These are phyloP conservation scores for Shinisaurus crocodilurus DNA, from an alignment of 2,113 vertebrate species.

Conservation along the genomic window DNA sequence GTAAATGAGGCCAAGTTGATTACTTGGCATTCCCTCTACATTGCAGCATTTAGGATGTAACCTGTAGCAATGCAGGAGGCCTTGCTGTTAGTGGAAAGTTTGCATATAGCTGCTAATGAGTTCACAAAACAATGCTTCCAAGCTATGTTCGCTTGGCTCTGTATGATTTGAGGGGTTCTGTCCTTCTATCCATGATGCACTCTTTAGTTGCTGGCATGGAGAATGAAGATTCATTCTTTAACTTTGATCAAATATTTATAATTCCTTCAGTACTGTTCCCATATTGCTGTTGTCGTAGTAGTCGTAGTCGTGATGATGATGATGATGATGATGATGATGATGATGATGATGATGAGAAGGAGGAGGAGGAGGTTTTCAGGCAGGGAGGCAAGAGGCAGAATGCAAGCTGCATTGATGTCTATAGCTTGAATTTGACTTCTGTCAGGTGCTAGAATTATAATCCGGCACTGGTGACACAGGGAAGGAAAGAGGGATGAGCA, in stretches of 20 bases:
- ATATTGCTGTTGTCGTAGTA: background rate
- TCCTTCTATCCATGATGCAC: background rate
- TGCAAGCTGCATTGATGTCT: background rate
- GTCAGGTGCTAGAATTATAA: background rate
- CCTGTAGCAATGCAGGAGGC: background rate
- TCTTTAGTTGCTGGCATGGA: background rate
- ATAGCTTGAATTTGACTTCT: background rate
- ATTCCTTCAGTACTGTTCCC: background rate
- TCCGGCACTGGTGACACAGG: background rate
- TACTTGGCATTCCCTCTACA: background rate
- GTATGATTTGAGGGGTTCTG: background rate
- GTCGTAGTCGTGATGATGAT: too few species aligned
- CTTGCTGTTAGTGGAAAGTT: background rate
- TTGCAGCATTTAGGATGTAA: background rate
- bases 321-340: too few species aligned
- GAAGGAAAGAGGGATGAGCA: background rate
- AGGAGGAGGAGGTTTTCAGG: background rate
- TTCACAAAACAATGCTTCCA: background rate
- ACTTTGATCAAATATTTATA: background rate
- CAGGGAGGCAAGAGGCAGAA: background rate
- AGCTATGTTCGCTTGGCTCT: background rate
- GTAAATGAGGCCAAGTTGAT: background rate
- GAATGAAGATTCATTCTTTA: background rate
- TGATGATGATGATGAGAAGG: too few species aligned
- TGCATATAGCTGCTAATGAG: background rate